Evolutionary conservation across 2,797 vertebrate genomes (phyloP).

Genomic region (Sebastes paucispinis): DNA sequence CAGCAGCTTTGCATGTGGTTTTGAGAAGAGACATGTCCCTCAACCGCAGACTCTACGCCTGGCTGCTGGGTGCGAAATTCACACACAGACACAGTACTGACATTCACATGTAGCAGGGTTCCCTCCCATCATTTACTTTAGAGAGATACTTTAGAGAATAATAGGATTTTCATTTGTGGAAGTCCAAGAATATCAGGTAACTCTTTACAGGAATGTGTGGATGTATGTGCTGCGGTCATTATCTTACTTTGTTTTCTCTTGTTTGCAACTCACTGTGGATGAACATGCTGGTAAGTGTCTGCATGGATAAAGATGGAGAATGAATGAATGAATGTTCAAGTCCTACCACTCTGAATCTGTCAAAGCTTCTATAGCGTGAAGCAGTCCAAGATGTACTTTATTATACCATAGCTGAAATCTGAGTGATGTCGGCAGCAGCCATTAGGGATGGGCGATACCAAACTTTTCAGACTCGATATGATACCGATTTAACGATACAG

Average conservation of each 20-base stretch:
- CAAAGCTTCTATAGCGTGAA: no score
- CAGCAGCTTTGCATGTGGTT: constrained; percentile 95
- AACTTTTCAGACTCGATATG: no score
- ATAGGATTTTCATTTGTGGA: background rate
- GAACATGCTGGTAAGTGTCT: constrained; percentile 88
- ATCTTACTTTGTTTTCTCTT: constrained; percentile 75
- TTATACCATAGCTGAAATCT: background rate
- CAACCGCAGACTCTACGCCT: constrained; percentile 97
- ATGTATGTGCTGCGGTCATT: constrained; percentile 17
- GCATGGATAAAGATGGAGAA: constrained; percentile 42
- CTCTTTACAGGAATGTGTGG: background rate
- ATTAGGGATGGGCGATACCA: background rate
- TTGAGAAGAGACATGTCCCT: constrained; percentile 98
- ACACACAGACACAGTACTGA: constrained; percentile 37
- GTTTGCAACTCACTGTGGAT: constrained; percentile 86
- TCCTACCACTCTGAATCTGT: background rate
- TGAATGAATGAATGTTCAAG: background rate
- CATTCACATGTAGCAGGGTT: constrained; percentile 6
- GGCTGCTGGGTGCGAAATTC: constrained; percentile 91
- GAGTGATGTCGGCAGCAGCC: background rate
- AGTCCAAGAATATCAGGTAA: background rate
- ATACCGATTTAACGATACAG: no score
- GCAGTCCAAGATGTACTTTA: background rate
- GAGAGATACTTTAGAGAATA: background rate
- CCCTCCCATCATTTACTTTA: background rate